phyloP scores from a whole-genome alignment of 2,797 vertebrate species.

The Onychomys leucogaster region DNA sequence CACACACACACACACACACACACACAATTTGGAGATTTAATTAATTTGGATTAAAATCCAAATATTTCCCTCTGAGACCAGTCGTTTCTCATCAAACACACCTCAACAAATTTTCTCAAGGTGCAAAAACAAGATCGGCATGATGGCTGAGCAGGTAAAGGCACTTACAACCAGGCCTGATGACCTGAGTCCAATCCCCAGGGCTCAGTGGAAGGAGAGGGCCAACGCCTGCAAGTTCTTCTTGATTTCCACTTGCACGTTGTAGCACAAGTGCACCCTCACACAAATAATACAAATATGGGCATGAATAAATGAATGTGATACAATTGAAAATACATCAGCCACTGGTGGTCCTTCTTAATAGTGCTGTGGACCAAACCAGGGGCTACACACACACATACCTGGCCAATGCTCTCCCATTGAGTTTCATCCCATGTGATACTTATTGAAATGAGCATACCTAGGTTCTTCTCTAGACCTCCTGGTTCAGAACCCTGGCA shows the following conservation, averaged over 20 bases:
- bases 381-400: no score
- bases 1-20: not conserved
- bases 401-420: not conserved
- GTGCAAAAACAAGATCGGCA: not conserved
- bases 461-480: not conserved
- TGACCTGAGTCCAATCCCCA: not conserved
- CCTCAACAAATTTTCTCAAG: not conserved
- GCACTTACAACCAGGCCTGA: not conserved
- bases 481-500: not conserved
- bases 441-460: not conserved
- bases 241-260: not conserved
- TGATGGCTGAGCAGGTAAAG: not conserved
- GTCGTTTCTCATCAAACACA: not conserved
- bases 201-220: not conserved
- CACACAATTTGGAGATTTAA: not conserved
- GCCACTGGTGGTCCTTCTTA: not conserved
- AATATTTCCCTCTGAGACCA: not conserved
- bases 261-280: not conserved
- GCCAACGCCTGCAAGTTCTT: not conserved
- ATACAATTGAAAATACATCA: not conserved
- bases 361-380: not conserved
- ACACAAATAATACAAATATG: no score
- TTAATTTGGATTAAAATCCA: slow-evolving; percentile 23
- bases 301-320: not conserved
- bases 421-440: not conserved